Evolutionary conservation across 2,113 vertebrate species (phyloP), one percentile per base, ranked within the genome.

Genomic region (Chitala chitala): DNA sequence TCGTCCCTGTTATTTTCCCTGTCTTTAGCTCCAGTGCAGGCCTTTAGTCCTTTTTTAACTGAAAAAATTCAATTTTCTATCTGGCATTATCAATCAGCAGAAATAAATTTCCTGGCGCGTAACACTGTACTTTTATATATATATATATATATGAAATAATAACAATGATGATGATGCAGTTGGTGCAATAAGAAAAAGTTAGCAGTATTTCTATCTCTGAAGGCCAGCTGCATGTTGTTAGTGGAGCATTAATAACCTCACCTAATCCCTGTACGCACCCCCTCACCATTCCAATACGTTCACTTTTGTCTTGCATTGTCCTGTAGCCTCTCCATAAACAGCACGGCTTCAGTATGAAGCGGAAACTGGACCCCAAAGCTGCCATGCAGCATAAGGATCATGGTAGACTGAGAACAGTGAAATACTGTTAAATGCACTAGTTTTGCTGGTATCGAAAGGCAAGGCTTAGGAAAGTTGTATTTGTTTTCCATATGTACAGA

Each of bases 281-380:
- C 53, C 55, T 51, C 55, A 31, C 46, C 55, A 69, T 72, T 61
- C 55, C 42, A 54, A 73, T 76, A 71, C 72, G 59, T 77, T 78
- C 22, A 75, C 53, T 53, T 42, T 51, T 31, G 56, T 65, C 13
- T 55, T 77, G 75, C 22, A 51, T 38, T 75, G 22, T 38, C 79
- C 81, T 79, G 76, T 83, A 78, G 82, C 78, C 69, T 73, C 81
- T 70, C 78, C 79, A 81, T 83, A 87, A 84, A 86, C 84, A 84
- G n/a, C n/a, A n/a, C n/a, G n/a, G n/a, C n/a, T n/a, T n/a, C n/a
- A n/a, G n/a, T n/a, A n/a, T n/a, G n/a, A n/a, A n/a, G n/a, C n/a
- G n/a, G n/a, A n/a, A n/a, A n/a, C n/a, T n/a, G n/a, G n/a, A n/a
- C n/a, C n/a, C n/a, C n/a, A n/a, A n/a, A n/a, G n/a, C n/a, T n/a